Evolutionary conservation across 2,797 vertebrate genomes (phyloP).

Genomic region (Tokudaia tokunoshimensis): DNA sequence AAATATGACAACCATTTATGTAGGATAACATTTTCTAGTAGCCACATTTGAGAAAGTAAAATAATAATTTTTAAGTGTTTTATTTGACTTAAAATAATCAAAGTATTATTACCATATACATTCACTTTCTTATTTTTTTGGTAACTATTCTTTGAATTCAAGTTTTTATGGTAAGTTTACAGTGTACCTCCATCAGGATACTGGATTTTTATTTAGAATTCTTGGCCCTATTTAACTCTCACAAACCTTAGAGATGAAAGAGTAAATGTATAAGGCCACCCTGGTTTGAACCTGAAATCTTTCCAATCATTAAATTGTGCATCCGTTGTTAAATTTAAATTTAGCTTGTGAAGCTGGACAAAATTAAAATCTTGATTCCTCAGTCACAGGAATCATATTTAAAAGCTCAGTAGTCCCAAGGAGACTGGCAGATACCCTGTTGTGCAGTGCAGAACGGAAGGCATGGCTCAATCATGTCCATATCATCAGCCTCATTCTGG

Average conservation of each 20-base stretch:
- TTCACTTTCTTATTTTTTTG: background rate
- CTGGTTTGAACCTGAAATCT: background rate
- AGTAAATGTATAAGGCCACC: background rate
- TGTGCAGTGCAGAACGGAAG: background rate
- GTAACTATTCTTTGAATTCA: background rate
- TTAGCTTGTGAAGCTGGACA: background rate
- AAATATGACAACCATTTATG: background rate
- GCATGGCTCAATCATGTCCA: fast-evolving
- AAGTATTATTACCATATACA: conserved; percentile 33
- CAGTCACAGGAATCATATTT: background rate
- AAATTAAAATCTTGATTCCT: background rate
- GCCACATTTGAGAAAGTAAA: background rate
- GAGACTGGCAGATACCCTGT: background rate
- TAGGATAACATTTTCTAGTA: background rate
- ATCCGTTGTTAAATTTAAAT: background rate
- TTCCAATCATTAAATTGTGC: background rate
- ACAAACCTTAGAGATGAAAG: conserved; percentile 4
- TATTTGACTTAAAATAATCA: background rate
- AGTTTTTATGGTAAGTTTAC: conserved; percentile 10
- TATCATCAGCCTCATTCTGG: background rate
- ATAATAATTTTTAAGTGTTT: background rate
- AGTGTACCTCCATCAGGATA: background rate
- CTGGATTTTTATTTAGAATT: background rate
- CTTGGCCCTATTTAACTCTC: conserved; percentile 30
- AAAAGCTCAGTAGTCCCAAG: background rate